Evolutionary conservation across 2,888 invertebrate genomes (phyloP).

Genomic region (Melieria omissa): DNA sequence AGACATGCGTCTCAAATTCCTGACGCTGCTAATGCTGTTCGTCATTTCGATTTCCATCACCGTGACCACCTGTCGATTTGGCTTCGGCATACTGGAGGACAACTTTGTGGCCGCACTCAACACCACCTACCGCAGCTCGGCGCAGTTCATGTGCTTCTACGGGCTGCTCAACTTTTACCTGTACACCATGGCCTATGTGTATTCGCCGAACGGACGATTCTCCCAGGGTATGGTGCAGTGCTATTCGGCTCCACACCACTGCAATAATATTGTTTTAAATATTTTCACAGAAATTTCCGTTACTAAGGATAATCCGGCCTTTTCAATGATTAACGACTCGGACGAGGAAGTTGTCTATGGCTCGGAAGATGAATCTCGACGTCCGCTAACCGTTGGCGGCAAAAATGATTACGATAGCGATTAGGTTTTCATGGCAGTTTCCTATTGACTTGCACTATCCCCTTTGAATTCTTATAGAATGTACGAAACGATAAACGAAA

Average conservation of each 20-base stretch:
- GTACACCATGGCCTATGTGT: conserved; percentile 93
- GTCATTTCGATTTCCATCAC: conserved; percentile 80
- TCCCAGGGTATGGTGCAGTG: conserved; percentile 77
- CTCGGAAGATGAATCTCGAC: conserved; percentile 86
- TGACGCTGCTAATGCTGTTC: conserved; percentile 86
- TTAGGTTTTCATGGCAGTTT: conserved; percentile 61
- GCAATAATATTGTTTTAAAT: neutral
- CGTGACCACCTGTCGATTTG: conserved; percentile 85
- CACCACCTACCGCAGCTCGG: conserved; percentile 89
- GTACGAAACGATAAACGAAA: too few relatives aligned
- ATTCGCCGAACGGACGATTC: conserved; percentile 85
- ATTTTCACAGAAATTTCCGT: conserved; percentile 80
- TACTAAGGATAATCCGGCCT: conserved; percentile 96
- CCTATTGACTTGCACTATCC: too few relatives aligned
- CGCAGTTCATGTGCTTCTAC: conserved; percentile 95
- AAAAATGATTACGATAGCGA: conserved; percentile 79
- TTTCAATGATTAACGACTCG: conserved; percentile 98
- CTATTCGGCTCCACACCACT: too few relatives aligned
- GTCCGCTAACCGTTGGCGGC: conserved; percentile 76
- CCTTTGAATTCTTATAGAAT: too few relatives aligned
- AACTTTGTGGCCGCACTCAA: conserved; percentile 91
- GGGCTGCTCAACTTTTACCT: conserved; percentile 93
- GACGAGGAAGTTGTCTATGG: conserved; percentile 97
- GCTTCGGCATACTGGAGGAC: conserved; percentile 89
- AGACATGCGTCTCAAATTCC: conserved; percentile 92